Base-by-base conservation (phyloP, 2,113 vertebrate genomes). In the Camelus bactrianus region DNA sequence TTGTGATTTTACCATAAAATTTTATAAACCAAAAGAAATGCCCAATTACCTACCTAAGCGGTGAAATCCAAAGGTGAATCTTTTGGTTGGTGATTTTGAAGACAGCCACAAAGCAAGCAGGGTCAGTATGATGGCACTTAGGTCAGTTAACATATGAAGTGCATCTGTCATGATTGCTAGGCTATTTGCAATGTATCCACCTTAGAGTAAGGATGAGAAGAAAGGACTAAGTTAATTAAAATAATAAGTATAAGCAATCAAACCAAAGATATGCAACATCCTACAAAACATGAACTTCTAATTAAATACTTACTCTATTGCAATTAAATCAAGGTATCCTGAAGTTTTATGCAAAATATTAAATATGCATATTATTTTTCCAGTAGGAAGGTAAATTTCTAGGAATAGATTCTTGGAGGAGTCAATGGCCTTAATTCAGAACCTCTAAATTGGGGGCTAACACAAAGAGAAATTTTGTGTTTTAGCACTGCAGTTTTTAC, bases 141-240 rank as follows among this genome's bases (percentile, higher is more conserved):
- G 99, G 94, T 99, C 99, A 22, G 99, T 99, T 76, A 99, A 97
- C 99, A 99, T 99, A 98, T 99, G 99, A 97, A 99, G 98, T 0
- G 99, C 99, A 94, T 99, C 99, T 6, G 99, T 99, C 99, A 99
- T 99, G 89, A 99, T 99, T 89, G 99, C 99, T 89, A 99, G 98
- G 97, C 99, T 99, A 98, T 99, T 99, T 76, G 99, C 99, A 84
- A 99, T 82, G 94, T 99, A 99, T 93, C 99, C 99, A 98, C 99
- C 99, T 99, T 97, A 58, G 97, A 98, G 95, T n/a, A 94, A 85
- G 98, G 89, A 22, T 91, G 87, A 42, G 91, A 90, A 95, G 95
- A 30, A 83, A 81, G 9, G 20, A 90, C 38, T 28, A 60, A 58
- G 16, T 93, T 91, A 89, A 81, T 80, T 80, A 75, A 50, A 70